Conservation (phyloP, 2,888 invertebrate genomes). For the Candidula unifasciata region DNA sequence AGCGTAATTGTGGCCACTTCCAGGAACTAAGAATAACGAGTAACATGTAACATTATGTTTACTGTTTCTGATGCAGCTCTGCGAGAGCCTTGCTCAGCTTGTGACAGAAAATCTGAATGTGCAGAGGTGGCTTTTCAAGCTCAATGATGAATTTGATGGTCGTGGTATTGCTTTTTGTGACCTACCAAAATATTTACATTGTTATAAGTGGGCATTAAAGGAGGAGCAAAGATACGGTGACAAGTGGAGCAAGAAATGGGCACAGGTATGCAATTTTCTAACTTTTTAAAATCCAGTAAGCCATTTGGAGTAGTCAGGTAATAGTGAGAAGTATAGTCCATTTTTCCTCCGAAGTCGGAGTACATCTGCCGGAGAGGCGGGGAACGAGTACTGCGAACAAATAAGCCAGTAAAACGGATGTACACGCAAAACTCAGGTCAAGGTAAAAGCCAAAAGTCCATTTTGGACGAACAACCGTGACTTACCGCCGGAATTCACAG, state of each 20-base stretch:
- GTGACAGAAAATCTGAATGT: slow-evolving; percentile 77
- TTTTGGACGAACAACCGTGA: too few relatives aligned
- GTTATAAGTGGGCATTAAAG: slow-evolving; percentile 76
- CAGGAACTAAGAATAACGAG: too few relatives aligned
- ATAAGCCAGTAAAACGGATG: too few relatives aligned
- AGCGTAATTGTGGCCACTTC: too few relatives aligned
- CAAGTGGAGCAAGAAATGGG: slow-evolving; percentile 78
- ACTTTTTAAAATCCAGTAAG: background rate
- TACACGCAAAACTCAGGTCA: too few relatives aligned
- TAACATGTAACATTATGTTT: too few relatives aligned
- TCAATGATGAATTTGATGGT: slow-evolving; percentile 77
- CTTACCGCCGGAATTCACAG: too few relatives aligned
- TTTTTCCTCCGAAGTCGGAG: too few relatives aligned
- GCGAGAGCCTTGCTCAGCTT: slow-evolving; percentile 77
- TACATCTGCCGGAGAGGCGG: too few relatives aligned
- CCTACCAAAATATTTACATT: slow-evolving; percentile 72
- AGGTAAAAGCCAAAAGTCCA: too few relatives aligned
- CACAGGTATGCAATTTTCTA: slow-evolving; percentile 76
- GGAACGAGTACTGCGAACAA: too few relatives aligned
- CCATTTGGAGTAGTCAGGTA: too few relatives aligned
- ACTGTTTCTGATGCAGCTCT: slow-evolving; percentile 66
- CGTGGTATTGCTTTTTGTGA: slow-evolving; percentile 77
- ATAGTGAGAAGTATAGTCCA: background rate
- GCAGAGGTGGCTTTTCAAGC: slow-evolving; percentile 77
- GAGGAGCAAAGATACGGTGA: slow-evolving; percentile 77